Base-by-base conservation (phyloP, 1,140 invertebrate genomes). In the Metaphire vulgaris region DNA sequence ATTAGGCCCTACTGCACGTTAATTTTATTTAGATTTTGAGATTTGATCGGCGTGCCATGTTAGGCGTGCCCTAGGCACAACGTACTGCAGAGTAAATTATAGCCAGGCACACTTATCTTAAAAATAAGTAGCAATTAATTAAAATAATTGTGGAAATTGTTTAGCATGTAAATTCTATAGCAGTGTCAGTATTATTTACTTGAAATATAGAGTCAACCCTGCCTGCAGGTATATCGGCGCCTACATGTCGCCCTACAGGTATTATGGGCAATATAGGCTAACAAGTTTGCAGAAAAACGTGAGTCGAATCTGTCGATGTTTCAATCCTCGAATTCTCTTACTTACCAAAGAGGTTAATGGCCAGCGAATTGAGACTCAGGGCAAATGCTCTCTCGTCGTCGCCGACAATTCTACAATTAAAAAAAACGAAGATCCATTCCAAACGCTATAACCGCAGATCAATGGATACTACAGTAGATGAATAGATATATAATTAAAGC, bases 301-400 rank as follows among this genome's bases (percentile, higher is more conserved):
- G n/a, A n/a, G n/a, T n/a, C n/a, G n/a, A n/a, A n/a, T n/a, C n/a
- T n/a, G n/a, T n/a, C n/a, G n/a, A n/a, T n/a, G n/a, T n/a, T n/a
- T n/a, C n/a, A n/a, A n/a, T n/a, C n/a, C n/a, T n/a, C n/a, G n/a
- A n/a, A n/a, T n/a, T n/a, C n/a, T n/a, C n/a, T n/a, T n/a, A n/a
- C n/a, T 76, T 69, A 76, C 75, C 75, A 6, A 76, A 33, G 1
- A 76, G 67, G 26, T 76, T 76, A 1, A 70, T 56, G 12, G 6
- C 68, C 26, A 76, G 71, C 14, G 75, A 76, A 32, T 76, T 69
- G 29, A 76, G 29, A 41, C 67, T 69, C 14, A 76, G 26, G 0
- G 75, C 75, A 69, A 76, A 71, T 72, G 66, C 15, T 41, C 75
- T 69, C 71, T 76, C 67, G n/a, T 76, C 75, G n/a, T 76, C 69